Evolutionary conservation across 2,113 vertebrate genomes (phyloP), one percentile per base, ranked within the genome.

Genomic region (Panthera tigris): DNA sequence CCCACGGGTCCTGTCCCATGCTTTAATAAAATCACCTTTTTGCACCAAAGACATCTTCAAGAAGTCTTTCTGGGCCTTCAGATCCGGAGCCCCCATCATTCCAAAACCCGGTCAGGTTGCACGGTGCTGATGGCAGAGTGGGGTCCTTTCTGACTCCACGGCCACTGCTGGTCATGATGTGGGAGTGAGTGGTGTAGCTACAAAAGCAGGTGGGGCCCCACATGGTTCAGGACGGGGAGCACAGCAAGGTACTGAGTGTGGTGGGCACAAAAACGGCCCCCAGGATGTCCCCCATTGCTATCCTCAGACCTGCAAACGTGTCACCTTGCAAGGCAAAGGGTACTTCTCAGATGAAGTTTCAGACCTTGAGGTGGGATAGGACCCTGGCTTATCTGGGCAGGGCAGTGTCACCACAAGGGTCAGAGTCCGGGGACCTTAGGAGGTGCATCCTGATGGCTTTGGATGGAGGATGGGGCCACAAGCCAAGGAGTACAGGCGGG

Each of bases 311-410:
- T 95, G 39, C 29, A 13, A 88, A 23, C 19, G 1, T 14, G 18
- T 4, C 5, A 7, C 1, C 10, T 12, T 27, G 13, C 7, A 27
- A 31, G 48, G 10, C 21, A 52, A 61, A 31, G 12, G 14, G 14
- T 25, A 33, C 23, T 39, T 41, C 31, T 18, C 15, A 2, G 33
- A 12, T 63, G 16, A 18, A 14, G 23, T 48, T 69, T 5, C 33
- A 25, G 76, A 12, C 13, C 14, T 50, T 39, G 31, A 81, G 63
- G 31, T 5, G 25, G 19, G 23, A 52, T 18, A 29, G 25, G 1
- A 7, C 0, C 5, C 39, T 27, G 29, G 66, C 1, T n/a, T 84
- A 11, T 7, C 31, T 0, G 0, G 12, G 21, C 31, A 27, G 14
- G 23, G 18, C 33, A 7, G 1, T 5, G 1, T 3, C 11, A 41